Base-by-base conservation (phyloP, 2,113 vertebrate species). In the Gopherus evgoodei region DNA sequence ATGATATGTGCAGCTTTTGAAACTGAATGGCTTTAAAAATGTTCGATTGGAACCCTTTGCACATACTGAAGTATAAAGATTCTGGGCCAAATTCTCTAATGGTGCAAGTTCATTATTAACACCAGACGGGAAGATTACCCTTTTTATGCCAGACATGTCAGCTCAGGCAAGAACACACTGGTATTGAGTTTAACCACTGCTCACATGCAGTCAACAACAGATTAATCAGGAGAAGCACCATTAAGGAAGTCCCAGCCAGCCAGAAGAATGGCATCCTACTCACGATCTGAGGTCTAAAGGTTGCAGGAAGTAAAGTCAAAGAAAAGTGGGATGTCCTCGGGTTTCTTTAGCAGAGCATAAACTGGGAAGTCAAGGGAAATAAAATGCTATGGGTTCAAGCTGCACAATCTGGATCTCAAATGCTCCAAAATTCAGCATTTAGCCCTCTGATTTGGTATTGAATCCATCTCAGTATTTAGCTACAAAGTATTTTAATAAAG, bases 401-500 rank as follows among this genome's bases (percentile, higher is more conserved):
- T 1, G 25, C 56, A 81, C 62, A 57, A 87, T 49, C 72, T 31
- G 3, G 0, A 5, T 79, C 11, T 21, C 1, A 24, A 65, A 52
- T 56, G 53, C 53, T 84, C 85, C 0, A 0, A 35, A 72, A 78
- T 84, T 57, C 4, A 27, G 24, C 24, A 35, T 78, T 84, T 87
- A 76, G 75, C 19, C 38, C 72, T 84, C 8, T 12, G 57, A 85
- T 92, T 94, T 93, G 54, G 80, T 88, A 94, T 92, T 62, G 47
- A 94, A 89, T 86, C 89, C 86, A 87, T 88, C 14, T 84, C 62
- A 35, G 16, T 87, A 90, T 96, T 95, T 94, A 93, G 82, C 65
- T 92, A 84, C 93, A 88, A 94, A 95, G 57, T 72, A 69, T 95
- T 97, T 93, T 96, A 97, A 97, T 97, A 97, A 97, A 98, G 93